Conservation (phyloP, 2,797 vertebrate genomes). For the Thalassophryne amazonica region DNA sequence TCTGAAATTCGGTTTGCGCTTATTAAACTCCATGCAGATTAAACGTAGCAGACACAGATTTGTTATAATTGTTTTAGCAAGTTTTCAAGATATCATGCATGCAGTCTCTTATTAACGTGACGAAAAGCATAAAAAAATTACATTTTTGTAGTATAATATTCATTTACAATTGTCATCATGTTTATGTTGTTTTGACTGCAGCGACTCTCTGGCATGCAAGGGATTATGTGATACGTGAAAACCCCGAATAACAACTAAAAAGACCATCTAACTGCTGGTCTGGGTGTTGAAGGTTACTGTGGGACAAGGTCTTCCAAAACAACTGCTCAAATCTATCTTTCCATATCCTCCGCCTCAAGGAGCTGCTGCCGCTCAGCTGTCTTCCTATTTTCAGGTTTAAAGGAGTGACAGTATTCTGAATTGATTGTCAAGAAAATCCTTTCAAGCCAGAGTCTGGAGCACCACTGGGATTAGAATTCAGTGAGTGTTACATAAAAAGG, state of each 20-base stretch:
- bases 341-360: slow-evolving; percentile 22
- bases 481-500: slow-evolving; percentile 28
- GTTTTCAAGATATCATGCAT: no score
- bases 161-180: no score
- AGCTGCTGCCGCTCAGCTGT: slow-evolving; percentile 11
- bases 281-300: slow-evolving; percentile 29
- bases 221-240: no score
- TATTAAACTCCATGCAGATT: no score
- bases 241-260: no score
- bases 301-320: slow-evolving; percentile 54
- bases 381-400: slow-evolving; percentile 39
- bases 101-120: no score
- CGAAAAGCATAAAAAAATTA: no score
- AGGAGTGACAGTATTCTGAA: slow-evolving; percentile 16
- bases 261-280: slow-evolving; percentile 18
- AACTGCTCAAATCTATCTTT: slow-evolving; percentile 43
- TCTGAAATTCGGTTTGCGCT: no score
- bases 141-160: no score
- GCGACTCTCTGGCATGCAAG: slow-evolving; percentile 23
- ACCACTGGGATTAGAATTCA: slow-evolving; percentile 28
- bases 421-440: slow-evolving; percentile 32
- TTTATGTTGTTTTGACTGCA: no score
- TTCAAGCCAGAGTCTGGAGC: slow-evolving; percentile 23
- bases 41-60: no score
- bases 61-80: no score